These are phyloP conservation scores for Ametastegia equiseti DNA, from an alignment of 2,888 invertebrate genomes.

Conservation along the genomic window DNA sequence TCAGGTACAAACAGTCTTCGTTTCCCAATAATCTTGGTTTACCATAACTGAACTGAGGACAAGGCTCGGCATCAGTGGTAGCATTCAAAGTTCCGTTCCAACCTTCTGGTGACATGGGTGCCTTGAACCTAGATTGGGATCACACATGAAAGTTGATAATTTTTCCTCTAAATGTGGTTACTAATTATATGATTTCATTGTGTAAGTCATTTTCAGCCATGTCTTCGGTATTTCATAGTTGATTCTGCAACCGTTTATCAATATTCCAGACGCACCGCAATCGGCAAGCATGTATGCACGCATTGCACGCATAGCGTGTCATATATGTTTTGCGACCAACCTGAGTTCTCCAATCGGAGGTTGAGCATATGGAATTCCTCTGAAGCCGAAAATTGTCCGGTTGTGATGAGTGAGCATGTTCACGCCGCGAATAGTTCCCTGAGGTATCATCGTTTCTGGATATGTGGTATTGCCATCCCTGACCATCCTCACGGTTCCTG, in stretches of 20 bases:
- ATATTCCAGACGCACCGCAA: neutral
- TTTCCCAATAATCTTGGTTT: neutral
- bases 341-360: no score
- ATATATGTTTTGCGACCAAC: no score
- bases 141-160: neutral
- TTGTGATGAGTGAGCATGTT: no score
- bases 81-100: constrained; percentile 5
- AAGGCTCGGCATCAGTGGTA: neutral
- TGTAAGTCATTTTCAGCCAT: neutral
- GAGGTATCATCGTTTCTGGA: no score
- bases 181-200: neutral
- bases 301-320: no score
- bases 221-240: neutral
- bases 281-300: neutral
- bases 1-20: neutral
- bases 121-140: neutral
- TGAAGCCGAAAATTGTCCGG: no score
- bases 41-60: neutral
- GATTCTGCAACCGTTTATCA: neutral
- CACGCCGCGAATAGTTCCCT: no score
- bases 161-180: neutral
- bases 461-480: no score
- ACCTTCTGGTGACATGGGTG: neutral
- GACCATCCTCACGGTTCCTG: no score
- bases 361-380: no score